phyloP scores from a whole-genome alignment of 2,113 vertebrate genomes.

The Corythornis madagascariensis region DNA sequence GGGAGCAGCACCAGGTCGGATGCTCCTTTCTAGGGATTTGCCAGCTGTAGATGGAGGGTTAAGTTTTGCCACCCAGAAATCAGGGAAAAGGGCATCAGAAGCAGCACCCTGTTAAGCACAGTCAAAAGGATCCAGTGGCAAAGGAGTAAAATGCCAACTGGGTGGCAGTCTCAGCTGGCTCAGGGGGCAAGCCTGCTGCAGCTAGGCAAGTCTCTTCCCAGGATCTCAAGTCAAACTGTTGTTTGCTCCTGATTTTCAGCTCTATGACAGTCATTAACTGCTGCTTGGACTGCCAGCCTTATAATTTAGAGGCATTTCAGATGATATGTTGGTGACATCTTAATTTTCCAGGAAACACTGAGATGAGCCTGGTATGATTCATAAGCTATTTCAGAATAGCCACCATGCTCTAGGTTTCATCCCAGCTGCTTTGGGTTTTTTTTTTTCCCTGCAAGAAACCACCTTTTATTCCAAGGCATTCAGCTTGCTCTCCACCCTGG shows the following conservation, averaged over 20 bases:
- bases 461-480: not conserved
- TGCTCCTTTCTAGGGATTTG: not conserved
- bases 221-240: not conserved
- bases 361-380: constrained; percentile 5
- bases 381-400: constrained; percentile 34
- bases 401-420: not conserved
- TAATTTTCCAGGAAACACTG: constrained; percentile 48
- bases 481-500: not conserved
- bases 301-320: constrained; percentile 38
- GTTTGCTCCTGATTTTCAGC: not conserved
- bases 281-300: constrained; percentile 31
- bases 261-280: constrained; percentile 29
- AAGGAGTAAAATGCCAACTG: not conserved
- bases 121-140: not conserved
- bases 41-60: not conserved
- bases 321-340: constrained; percentile 43
- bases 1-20: too few species aligned
- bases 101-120: not conserved
- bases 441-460: not conserved
- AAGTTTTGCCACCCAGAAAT: not conserved
- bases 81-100: not conserved
- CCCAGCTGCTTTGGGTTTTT: not conserved
- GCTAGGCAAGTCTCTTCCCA: not conserved
- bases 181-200: not conserved
- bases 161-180: accelerated